Conservation (phyloP, 2,797 vertebrate genomes). For the Alcedo quadribrachys region DNA sequence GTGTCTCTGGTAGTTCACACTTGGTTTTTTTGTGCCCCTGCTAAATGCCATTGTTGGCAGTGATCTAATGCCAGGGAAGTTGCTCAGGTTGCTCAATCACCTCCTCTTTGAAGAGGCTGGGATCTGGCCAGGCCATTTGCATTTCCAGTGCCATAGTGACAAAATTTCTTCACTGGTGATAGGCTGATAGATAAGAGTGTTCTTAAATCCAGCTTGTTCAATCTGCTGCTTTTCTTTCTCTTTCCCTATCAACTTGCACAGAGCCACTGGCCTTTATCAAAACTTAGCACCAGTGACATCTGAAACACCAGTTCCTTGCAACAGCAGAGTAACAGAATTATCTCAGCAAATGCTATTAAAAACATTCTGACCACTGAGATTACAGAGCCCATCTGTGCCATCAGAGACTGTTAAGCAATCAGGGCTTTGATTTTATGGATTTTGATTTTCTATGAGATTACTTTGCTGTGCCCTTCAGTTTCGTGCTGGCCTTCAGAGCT, state of each 20-base stretch:
- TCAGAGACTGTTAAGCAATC: not conserved
- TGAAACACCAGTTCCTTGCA: not conserved
- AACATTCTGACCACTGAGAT: not conserved
- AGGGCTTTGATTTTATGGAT: not conserved
- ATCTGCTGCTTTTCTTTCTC: not conserved
- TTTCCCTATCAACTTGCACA: not conserved
- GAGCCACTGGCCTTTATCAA: not conserved
- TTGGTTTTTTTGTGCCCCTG: not conserved
- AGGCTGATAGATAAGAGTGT: not conserved
- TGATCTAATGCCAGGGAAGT: not conserved
- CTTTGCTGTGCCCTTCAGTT: constrained; percentile 17
- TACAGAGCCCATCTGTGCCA: not conserved
- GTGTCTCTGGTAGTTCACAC: not conserved
- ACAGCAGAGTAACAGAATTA: not conserved
- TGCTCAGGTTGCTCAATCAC: not conserved
- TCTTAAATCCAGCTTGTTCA: not conserved
- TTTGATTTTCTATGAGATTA: not conserved
- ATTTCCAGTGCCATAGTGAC: not conserved
- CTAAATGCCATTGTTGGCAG: not conserved
- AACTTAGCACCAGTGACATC: not conserved
- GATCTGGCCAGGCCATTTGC: not conserved
- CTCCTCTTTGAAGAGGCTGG: not conserved
- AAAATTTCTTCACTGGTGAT: not conserved
- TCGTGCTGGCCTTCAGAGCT: not conserved
- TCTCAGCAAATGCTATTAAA: constrained; percentile 31